Percentiles rank a stretch among this genome's conserved stretches.
Conservation (phyloP, 2,113 vertebrate species). For the Dendrocopos noguchii region DNA sequence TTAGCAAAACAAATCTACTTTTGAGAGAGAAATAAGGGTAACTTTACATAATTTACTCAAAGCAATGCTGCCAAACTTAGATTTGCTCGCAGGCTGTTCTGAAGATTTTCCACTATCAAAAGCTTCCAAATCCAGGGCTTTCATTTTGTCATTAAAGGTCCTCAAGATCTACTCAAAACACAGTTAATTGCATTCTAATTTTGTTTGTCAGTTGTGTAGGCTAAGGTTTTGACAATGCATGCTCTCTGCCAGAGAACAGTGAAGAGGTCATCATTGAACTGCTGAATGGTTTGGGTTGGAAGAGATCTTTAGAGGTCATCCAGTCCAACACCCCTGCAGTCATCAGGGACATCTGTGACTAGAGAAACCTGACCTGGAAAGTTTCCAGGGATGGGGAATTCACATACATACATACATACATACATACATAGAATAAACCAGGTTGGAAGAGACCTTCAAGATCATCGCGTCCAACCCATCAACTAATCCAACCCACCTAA, state of each 20-base stretch:
- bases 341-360: too few relatives aligned
- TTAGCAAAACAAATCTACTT: conserved; percentile 49
- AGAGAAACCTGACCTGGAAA: too few relatives aligned
- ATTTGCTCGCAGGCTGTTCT: neutral
- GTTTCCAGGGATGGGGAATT: too few relatives aligned
- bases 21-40: conserved; percentile 13
- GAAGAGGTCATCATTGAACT: neutral
- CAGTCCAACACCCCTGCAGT: too few relatives aligned
- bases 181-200: neutral
- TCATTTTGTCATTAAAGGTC: neutral
- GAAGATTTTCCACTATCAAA: neutral
- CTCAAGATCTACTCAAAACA: neutral
- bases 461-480: too few relatives aligned
- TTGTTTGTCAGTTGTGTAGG: neutral
- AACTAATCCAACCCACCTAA: too few relatives aligned
- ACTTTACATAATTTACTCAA: conserved; percentile 21
- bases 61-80: conserved; percentile 26
- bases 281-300: too few relatives aligned
- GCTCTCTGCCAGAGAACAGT: neutral
- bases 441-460: too few relatives aligned
- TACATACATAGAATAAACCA: too few relatives aligned
- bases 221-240: neutral
- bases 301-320: too few relatives aligned
- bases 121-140: neutral
- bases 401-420: too few relatives aligned